phyloP scores from a whole-genome alignment of 2,113 vertebrate genomes.

The Casuarius casuarius region DNA sequence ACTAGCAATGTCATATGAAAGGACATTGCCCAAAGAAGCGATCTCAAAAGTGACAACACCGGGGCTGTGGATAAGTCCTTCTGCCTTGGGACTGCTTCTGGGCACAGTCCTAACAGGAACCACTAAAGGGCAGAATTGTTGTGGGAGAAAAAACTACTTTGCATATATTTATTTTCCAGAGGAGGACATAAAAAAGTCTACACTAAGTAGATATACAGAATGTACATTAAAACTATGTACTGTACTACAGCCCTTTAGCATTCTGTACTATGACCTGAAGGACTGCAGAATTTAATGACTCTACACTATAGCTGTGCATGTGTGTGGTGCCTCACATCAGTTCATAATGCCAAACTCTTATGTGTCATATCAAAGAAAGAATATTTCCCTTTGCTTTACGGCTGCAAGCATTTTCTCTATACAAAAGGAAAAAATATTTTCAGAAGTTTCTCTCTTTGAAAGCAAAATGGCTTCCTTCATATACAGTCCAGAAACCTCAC shows the following conservation, averaged over 20 bases:
- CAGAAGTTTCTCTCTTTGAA: background rate
- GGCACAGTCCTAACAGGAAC: background rate
- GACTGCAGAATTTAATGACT: background rate
- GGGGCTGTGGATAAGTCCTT: background rate
- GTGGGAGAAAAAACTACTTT: background rate
- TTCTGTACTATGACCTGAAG: background rate
- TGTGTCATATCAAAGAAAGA: background rate
- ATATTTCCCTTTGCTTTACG: background rate
- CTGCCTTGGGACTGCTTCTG: background rate
- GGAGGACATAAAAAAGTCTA: background rate
- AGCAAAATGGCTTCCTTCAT: background rate
- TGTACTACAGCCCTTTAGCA: background rate
- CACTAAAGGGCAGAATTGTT: background rate
- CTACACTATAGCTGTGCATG: background rate
- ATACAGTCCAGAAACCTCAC: background rate
- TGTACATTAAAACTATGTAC: background rate
- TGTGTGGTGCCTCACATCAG: background rate
- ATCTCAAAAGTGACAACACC: background rate
- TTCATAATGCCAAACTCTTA: background rate
- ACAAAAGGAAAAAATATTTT: background rate
- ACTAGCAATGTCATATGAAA: background rate
- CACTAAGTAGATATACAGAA: background rate
- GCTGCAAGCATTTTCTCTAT: background rate
- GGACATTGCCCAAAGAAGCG: background rate
- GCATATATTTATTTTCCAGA: background rate